Conservation (phyloP, 2,797 vertebrate genomes). For the Hybognathus amarus region DNA sequence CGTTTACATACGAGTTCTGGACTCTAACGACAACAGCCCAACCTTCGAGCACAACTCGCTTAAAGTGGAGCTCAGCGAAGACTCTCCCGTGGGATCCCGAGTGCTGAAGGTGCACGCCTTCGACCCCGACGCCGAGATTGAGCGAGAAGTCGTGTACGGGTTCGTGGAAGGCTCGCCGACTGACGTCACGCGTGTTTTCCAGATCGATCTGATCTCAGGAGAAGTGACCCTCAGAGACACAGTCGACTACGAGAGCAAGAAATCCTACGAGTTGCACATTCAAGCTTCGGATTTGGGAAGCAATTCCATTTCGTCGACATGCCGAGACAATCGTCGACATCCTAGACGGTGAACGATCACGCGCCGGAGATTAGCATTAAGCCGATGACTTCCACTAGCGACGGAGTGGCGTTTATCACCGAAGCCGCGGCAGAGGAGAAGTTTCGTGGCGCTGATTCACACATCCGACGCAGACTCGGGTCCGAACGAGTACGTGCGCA, state of each 20-base stretch:
- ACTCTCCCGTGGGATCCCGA: slow-evolving; percentile 74
- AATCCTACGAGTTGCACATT: slow-evolving; percentile 74
- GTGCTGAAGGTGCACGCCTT: slow-evolving; percentile 77
- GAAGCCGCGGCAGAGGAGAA: slow-evolving; percentile 78
- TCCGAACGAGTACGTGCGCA: slow-evolving; percentile 78
- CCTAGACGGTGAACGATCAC: slow-evolving; percentile 81
- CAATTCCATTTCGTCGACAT: slow-evolving; percentile 71
- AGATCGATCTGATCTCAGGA: slow-evolving; percentile 74
- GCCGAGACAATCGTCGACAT: slow-evolving; percentile 74
- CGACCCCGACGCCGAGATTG: slow-evolving; percentile 78
- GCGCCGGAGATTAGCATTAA: slow-evolving; percentile 78
- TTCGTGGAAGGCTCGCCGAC: slow-evolving; percentile 65
- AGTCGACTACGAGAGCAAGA: slow-evolving; percentile 76
- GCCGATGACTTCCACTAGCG: slow-evolving; percentile 79
- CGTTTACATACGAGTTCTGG: slow-evolving; percentile 75
- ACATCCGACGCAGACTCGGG: slow-evolving; percentile 83
- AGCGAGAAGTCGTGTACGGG: slow-evolving; percentile 79
- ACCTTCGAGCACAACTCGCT: slow-evolving; percentile 75
- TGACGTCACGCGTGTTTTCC: slow-evolving; percentile 74
- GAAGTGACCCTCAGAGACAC: slow-evolving; percentile 72
- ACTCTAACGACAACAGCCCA: slow-evolving; percentile 84
- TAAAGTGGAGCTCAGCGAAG: slow-evolving; percentile 78
- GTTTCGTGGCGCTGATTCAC: slow-evolving; percentile 83
- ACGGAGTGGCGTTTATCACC: slow-evolving; percentile 78
- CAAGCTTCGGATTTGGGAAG: slow-evolving; percentile 72